These are phyloP conservation scores for Python bivittatus DNA, from an alignment of 2,113 vertebrate species.

Conservation along the genomic window DNA sequence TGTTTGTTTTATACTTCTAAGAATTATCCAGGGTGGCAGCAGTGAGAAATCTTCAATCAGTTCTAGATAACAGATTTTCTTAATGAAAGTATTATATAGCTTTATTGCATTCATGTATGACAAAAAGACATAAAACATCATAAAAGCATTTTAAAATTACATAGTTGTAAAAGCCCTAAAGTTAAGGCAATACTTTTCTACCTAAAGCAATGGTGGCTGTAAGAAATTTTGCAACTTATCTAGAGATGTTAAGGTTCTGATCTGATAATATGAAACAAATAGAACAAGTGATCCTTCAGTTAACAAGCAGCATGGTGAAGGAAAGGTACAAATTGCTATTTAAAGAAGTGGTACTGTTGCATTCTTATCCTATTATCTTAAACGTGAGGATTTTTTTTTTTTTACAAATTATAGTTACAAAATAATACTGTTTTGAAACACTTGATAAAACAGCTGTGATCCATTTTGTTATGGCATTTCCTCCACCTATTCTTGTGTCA, in stretches of 20 bases:
- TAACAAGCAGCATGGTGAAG: background rate
- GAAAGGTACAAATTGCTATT: background rate
- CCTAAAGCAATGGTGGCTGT: background rate
- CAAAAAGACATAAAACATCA: background rate
- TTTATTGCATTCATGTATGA: background rate
- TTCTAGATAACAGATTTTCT: background rate
- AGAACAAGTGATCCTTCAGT: background rate
- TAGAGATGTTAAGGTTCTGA: background rate
- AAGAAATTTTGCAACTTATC: background rate
- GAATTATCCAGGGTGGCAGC: background rate
- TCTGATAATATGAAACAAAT: background rate
- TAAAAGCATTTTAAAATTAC: background rate
- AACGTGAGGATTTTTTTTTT: background rate
- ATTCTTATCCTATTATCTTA: background rate
- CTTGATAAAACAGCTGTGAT: background rate
- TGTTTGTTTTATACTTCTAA: conserved; percentile 1
- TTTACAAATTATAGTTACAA: background rate
- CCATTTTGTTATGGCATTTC: background rate
- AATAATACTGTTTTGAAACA: background rate
- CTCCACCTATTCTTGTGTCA: background rate
- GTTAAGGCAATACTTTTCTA: background rate
- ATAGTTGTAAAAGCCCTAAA: background rate
- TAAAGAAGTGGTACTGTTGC: background rate
- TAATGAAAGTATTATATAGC: background rate
- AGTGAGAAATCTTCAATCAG: background rate